Conservation (phyloP, 1,140 invertebrate species). For the Procambarus virginalis region DNA sequence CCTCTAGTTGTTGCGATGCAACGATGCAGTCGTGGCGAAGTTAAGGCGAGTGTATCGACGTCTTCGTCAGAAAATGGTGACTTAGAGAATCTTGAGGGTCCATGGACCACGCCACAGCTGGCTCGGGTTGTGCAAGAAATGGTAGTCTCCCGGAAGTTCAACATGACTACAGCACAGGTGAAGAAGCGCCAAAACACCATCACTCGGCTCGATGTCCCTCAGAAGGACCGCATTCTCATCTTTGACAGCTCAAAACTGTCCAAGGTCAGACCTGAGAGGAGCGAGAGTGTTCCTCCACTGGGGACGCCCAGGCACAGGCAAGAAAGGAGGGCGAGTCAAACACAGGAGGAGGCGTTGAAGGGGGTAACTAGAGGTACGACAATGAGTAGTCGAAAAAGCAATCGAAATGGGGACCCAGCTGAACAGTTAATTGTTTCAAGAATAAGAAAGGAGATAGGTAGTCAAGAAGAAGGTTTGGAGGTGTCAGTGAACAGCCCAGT, state of each 20-base stretch:
- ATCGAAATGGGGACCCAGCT: not conserved
- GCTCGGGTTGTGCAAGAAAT: conserved; percentile 58
- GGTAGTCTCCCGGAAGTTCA: conserved; percentile 57
- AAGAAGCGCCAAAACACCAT: conserved; percentile 57
- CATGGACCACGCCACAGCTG: conserved; percentile 54
- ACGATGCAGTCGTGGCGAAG: not conserved
- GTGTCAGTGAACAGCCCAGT: not conserved
- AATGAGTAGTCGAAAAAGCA: not conserved
- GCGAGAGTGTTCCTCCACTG: not conserved
- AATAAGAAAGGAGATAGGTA: not conserved
- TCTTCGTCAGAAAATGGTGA: conserved; percentile 29
- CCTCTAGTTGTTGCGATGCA: conserved; percentile 1
- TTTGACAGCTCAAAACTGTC: conserved; percentile 49
- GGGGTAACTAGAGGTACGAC: not conserved
- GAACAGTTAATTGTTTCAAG: not conserved
- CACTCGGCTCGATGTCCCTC: conserved; percentile 27
- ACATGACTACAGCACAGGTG: conserved; percentile 52
- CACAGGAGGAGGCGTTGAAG: not conserved
- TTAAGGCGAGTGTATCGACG: not conserved
- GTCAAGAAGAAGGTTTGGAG: not conserved
- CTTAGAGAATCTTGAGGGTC: conserved; percentile 41
- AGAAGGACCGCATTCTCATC: conserved; percentile 52
- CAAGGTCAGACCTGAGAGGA: conserved; percentile 7
- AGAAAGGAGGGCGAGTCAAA: not conserved
- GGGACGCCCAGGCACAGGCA: not conserved